These are phyloP conservation scores for Pantherophis guttatus DNA, from an alignment of 2,113 vertebrate species.

Conservation along the genomic window DNA sequence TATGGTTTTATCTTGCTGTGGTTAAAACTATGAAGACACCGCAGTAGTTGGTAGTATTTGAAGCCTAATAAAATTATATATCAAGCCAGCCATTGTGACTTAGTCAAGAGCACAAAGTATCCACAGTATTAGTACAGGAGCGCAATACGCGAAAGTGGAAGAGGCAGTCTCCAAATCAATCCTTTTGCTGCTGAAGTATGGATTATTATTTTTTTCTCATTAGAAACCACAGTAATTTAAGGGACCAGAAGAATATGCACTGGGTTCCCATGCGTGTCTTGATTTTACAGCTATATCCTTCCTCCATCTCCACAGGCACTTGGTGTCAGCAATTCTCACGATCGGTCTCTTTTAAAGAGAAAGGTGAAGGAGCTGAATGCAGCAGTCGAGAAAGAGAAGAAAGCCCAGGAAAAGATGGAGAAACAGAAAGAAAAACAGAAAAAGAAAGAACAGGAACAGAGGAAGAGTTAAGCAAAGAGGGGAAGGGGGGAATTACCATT, in stretches of 20 bases:
- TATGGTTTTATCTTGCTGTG: neutral
- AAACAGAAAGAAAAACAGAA: constrained; percentile 83
- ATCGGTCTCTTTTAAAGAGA: constrained; percentile 80
- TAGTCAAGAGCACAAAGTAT: neutral
- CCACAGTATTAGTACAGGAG: neutral
- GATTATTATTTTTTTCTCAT: neutral
- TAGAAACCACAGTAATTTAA: neutral
- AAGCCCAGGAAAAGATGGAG: constrained; percentile 82
- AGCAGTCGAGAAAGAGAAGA: constrained; percentile 79
- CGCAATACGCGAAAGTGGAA: neutral
- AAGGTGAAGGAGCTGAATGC: constrained; percentile 81
- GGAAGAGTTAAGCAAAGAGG: constrained; percentile 22
- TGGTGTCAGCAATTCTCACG: constrained; percentile 80
- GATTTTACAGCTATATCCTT: neutral
- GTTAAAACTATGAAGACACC: neutral
- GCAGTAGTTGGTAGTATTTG: neutral
- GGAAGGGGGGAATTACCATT: neutral
- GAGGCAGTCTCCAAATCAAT: neutral
- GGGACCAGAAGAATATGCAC: neutral
- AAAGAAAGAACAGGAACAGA: constrained; percentile 75
- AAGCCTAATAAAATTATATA: neutral
- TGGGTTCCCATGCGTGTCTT: neutral
- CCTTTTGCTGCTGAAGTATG: neutral
- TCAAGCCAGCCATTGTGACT: neutral
- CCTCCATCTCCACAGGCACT: constrained; percentile 68